phyloP scores from a whole-genome alignment of 2,888 invertebrate genomes.

The Junonia oenone region DNA sequence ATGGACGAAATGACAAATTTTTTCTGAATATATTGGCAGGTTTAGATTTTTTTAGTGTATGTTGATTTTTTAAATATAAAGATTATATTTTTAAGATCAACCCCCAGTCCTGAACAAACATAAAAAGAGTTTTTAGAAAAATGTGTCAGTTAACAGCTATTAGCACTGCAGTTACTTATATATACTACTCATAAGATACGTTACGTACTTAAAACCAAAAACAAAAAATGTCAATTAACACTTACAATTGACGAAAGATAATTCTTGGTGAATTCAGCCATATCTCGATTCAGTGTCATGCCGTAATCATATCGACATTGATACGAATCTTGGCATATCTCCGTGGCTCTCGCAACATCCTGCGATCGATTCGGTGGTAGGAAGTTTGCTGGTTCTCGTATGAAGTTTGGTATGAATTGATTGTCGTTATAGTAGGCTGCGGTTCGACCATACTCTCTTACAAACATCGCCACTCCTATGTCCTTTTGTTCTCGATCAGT shows the following conservation, averaged over 20 bases:
- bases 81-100: too few relatives aligned
- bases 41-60: too few relatives aligned
- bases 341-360: slow-evolving; percentile 82
- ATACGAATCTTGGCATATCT: slow-evolving; percentile 88
- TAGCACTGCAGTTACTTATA: too few relatives aligned
- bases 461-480: slow-evolving; percentile 88
- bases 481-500: slow-evolving; percentile 86
- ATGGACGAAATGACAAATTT: background rate
- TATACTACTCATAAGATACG: too few relatives aligned
- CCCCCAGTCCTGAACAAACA: too few relatives aligned
- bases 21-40: background rate
- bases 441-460: slow-evolving; percentile 87
- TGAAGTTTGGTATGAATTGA: slow-evolving; percentile 87
- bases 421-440: slow-evolving; percentile 90
- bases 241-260: slow-evolving; percentile 84
- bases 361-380: slow-evolving; percentile 85
- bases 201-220: too few relatives aligned
- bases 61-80: too few relatives aligned
- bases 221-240: too few relatives aligned
- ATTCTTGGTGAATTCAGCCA: slow-evolving; percentile 92
- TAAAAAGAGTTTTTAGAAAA: too few relatives aligned
- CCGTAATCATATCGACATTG: slow-evolving; percentile 94
- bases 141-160: too few relatives aligned
- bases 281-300: slow-evolving; percentile 89
- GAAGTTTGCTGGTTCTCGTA: slow-evolving; percentile 84